These are phyloP conservation scores for Setipinna tenuifilis DNA, from an alignment of 2,797 vertebrate genomes.

Conservation along the genomic window DNA sequence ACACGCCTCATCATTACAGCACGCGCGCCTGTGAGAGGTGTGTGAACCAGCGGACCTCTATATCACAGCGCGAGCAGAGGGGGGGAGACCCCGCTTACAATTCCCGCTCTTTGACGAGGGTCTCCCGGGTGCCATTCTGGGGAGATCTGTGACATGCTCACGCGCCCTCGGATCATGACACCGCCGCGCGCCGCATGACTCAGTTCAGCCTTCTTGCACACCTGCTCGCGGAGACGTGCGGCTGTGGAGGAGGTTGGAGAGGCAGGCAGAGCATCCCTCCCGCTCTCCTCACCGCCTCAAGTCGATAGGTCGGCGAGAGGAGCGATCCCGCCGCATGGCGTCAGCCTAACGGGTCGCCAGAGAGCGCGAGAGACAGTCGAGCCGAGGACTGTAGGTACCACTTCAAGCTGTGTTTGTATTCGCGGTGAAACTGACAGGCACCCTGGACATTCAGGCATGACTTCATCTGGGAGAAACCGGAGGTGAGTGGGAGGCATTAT, in stretches of 20 bases:
- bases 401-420: background rate
- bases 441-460: slow-evolving; percentile 2
- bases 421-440: slow-evolving; percentile 17
- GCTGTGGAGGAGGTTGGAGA: background rate
- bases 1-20: slow-evolving; percentile 8
- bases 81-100: background rate
- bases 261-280: background rate
- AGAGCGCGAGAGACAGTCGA: background rate
- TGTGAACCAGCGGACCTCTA: background rate
- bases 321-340: slow-evolving; percentile 14
- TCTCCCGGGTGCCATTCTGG: background rate
- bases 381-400: background rate
- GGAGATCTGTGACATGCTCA: slow-evolving; percentile 10
- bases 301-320: slow-evolving; percentile 28
- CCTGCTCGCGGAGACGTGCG: slow-evolving; percentile 36
- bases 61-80: background rate
- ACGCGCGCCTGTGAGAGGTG: background rate
- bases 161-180: slow-evolving; percentile 38
- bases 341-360: background rate
- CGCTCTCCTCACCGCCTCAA: background rate
- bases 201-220: slow-evolving; percentile 34
- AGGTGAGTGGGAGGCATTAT: slow-evolving; percentile 20
- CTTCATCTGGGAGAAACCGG: background rate
- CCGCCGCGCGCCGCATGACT: slow-evolving; percentile 29
- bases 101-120: background rate